These are phyloP conservation scores for Odontocerum albicorne DNA, from an alignment of 2,888 invertebrate genomes.

Conservation along the genomic window DNA sequence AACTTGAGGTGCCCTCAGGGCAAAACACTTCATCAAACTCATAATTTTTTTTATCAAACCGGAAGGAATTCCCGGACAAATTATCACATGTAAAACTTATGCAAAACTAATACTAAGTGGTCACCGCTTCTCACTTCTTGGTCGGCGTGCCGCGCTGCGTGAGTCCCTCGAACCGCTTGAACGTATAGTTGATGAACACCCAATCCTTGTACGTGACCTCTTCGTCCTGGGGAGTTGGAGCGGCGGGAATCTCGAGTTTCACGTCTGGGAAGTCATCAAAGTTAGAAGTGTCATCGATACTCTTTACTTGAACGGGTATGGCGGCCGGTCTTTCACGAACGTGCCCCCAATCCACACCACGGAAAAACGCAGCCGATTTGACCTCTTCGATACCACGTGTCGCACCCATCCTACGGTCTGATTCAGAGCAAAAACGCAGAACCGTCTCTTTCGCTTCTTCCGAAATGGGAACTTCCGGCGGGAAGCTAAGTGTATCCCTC, in stretches of 20 bases:
- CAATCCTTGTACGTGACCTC: slow-evolving; percentile 96
- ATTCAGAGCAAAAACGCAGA: slow-evolving; percentile 94
- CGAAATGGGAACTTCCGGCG: slow-evolving; percentile 98
- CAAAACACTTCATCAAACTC: slow-evolving; percentile 7
- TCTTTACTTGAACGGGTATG: slow-evolving; percentile 95
- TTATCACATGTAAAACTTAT: slow-evolving; percentile 13
- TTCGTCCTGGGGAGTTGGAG: slow-evolving; percentile 86
- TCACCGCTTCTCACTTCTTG: slow-evolving; percentile 61
- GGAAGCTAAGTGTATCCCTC: slow-evolving; percentile 97
- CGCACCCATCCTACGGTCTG: slow-evolving; percentile 83
- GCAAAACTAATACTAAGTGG: slow-evolving; percentile 8
- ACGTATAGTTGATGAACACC: slow-evolving; percentile 99
- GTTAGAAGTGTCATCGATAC: slow-evolving; percentile 99
- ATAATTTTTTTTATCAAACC: slow-evolving; percentile 1
- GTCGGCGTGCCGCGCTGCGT: slow-evolving; percentile 86
- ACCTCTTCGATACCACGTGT: slow-evolving; percentile 93
- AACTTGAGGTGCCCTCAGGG: slow-evolving; percentile 6
- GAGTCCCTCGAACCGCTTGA: slow-evolving; percentile 97
- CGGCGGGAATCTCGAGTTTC: slow-evolving; percentile 94
- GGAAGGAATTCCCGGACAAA: background rate
- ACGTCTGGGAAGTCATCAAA: slow-evolving; percentile 99
- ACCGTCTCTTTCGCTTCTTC: slow-evolving; percentile 97
- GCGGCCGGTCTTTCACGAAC: slow-evolving; percentile 98
- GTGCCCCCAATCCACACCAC: slow-evolving; percentile 98
- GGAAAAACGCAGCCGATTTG: slow-evolving; percentile 90